Conservation (phyloP, 2,113 vertebrate genomes). For the Chaenocephalus aceratus region DNA sequence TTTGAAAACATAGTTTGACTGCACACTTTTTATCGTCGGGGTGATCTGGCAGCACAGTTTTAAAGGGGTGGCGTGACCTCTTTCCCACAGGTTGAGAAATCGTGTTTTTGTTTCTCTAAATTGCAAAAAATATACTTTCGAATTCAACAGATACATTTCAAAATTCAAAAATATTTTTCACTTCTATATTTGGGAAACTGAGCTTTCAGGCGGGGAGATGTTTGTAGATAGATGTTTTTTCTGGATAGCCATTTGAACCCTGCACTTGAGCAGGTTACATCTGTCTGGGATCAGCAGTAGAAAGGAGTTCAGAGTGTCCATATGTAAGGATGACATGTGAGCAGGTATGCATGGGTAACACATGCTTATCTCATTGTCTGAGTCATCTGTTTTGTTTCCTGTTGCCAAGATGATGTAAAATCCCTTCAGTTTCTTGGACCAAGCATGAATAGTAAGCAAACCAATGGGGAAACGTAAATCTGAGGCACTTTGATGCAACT, state of each 20-base stretch:
- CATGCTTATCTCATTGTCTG: background rate
- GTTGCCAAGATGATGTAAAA: conserved; percentile 7
- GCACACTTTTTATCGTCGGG: background rate
- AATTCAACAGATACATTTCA: background rate
- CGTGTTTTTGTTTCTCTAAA: conserved; percentile 13
- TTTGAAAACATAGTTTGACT: background rate
- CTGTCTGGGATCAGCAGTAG: background rate
- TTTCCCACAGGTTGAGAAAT: background rate
- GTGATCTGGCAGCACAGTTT: conserved; percentile 6
- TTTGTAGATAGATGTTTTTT: conserved; percentile 17
- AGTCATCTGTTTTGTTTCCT: conserved; percentile 34
- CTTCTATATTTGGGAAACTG: background rate
- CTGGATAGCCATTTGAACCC: background rate
- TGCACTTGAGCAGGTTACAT: background rate
- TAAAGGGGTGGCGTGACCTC: background rate
- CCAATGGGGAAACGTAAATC: conserved; percentile 50
- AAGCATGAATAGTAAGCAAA: background rate
- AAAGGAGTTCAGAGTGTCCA: conserved; percentile 11
- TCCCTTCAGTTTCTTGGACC: background rate
- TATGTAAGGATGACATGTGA: conserved; percentile 20
- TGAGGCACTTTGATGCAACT: conserved; percentile 48
- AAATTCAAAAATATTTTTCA: background rate
- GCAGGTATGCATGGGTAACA: background rate
- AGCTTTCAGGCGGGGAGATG: conserved; percentile 8
- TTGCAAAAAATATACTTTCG: background rate